These are phyloP conservation scores for Bubo scandiacus DNA, from an alignment of 2,113 vertebrate species.

Conservation along the genomic window DNA sequence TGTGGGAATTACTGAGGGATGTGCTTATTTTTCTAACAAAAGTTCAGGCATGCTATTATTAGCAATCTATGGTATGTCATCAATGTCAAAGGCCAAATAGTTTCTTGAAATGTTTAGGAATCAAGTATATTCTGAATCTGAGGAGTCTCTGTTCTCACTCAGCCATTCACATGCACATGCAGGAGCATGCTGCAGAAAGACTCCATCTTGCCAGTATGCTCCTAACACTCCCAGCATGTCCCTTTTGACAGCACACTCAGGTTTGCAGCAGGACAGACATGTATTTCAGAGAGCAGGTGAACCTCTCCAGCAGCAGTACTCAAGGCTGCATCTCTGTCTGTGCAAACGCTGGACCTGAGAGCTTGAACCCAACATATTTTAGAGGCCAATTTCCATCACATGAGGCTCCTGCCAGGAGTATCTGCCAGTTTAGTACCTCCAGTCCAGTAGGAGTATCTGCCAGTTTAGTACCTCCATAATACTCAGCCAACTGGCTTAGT, in stretches of 20 bases:
- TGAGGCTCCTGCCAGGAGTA: background rate
- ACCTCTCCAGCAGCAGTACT: rapidly evolving
- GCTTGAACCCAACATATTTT: background rate
- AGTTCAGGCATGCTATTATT: constrained; percentile 53
- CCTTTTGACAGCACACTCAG: background rate
- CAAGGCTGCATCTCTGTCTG: background rate
- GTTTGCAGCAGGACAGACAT: background rate
- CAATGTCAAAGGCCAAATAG: constrained; percentile 60
- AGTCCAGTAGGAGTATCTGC: background rate
- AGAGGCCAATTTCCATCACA: background rate
- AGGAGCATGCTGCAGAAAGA: background rate
- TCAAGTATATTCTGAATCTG: background rate
- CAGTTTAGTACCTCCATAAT: background rate
- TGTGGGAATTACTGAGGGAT: constrained; percentile 42
- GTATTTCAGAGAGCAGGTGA: background rate
- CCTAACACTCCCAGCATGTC: background rate
- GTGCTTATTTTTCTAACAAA: constrained; percentile 53
- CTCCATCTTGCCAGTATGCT: background rate
- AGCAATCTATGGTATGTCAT: constrained; percentile 52
- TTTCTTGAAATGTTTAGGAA: constrained; percentile 58
- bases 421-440: too few species aligned
- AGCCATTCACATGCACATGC: background rate
- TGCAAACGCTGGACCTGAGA: background rate
- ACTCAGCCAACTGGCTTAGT: background rate
- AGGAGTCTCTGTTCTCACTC: background rate